Conservation (phyloP, 1,140 invertebrate genomes). For the Pemphigus obesinymphae region DNA sequence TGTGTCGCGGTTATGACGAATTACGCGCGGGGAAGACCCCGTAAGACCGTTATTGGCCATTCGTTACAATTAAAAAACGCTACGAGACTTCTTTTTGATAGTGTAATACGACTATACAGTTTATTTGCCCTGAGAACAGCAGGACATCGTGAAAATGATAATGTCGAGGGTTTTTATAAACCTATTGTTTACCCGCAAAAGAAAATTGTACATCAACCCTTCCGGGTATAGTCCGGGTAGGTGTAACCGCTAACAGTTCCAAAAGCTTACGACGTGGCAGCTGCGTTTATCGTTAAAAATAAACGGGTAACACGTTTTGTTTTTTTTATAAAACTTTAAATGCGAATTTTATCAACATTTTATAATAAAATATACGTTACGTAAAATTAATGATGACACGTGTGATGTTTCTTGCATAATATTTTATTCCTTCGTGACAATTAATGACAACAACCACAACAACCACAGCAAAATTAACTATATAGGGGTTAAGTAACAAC, state of each 20-base stretch:
- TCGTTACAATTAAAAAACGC: conserved; percentile 41
- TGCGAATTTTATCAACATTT: background rate
- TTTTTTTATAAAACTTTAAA: background rate
- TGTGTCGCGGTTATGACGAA: conserved; percentile 24
- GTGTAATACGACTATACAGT: background rate
- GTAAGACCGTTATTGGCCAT: conserved; percentile 39
- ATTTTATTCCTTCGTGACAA: too few species aligned
- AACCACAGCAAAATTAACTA: background rate
- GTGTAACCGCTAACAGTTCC: background rate
- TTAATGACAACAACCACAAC: too few species aligned
- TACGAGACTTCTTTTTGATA: conserved; percentile 6
- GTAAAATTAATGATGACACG: background rate
- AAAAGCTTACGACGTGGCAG: background rate
- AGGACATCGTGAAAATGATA: conserved; percentile 29
- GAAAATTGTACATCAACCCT: conserved; percentile 14
- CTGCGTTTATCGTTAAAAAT: background rate
- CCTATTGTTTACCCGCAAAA: conserved; percentile 27
- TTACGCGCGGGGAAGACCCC: background rate
- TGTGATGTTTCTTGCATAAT: background rate
- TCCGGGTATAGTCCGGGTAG: background rate
- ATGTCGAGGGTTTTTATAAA: conserved; percentile 35
- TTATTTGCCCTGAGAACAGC: conserved; percentile 38
- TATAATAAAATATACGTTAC: background rate
- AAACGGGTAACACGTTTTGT: background rate
- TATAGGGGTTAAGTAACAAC: background rate